phyloP scores from a whole-genome alignment of 2,113 vertebrate species.

The Dipodomys spectabilis region DNA sequence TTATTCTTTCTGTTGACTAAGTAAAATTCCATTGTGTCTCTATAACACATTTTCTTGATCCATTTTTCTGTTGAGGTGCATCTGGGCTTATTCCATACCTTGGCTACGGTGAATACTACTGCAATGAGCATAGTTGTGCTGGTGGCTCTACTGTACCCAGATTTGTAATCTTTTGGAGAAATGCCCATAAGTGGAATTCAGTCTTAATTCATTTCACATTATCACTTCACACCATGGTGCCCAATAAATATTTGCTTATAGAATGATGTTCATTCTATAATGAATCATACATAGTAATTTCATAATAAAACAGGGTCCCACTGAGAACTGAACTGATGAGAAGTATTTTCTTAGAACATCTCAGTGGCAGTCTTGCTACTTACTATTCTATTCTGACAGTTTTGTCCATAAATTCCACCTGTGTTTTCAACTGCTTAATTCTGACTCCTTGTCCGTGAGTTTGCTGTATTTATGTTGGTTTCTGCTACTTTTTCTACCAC shows the following conservation, averaged over 20 bases:
- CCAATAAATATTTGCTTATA: constrained; percentile 31
- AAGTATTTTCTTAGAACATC: not conserved
- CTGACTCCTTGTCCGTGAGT: not conserved
- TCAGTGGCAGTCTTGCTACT: not conserved
- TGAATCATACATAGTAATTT: not conserved
- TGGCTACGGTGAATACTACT: too few species aligned
- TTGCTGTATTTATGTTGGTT: not conserved
- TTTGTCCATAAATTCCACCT: not conserved
- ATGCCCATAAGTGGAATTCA: too few species aligned
- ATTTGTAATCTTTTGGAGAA: too few species aligned
- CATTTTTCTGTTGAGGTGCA: too few species aligned
- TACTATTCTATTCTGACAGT: not conserved
- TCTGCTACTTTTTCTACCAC: not conserved
- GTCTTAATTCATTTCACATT: not conserved
- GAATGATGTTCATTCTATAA: constrained; percentile 15
- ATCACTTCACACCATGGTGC: not conserved
- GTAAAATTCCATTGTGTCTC: too few species aligned
- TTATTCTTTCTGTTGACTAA: too few species aligned
- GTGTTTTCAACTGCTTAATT: not conserved
- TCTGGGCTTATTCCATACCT: too few species aligned
- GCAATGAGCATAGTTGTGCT: too few species aligned
- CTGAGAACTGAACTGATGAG: not conserved
- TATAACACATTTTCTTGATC: too few species aligned
- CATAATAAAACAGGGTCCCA: not conserved
- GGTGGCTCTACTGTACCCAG: too few species aligned